Evolutionary conservation across 2,797 vertebrate genomes (phyloP).

Genomic region (Thripadectes ignobilis): DNA sequence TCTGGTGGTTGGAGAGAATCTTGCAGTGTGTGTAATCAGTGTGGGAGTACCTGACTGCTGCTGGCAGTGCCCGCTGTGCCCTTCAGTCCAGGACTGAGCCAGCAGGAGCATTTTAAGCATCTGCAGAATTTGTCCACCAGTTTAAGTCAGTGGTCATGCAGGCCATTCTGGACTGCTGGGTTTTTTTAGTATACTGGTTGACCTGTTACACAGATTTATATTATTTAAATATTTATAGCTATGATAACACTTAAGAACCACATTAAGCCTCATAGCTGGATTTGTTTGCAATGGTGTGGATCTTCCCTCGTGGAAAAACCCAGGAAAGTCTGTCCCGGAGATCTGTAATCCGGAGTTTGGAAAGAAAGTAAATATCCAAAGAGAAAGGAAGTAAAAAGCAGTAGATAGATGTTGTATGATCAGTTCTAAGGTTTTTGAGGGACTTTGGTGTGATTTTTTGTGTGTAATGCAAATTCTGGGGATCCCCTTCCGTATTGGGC

Average conservation of each 20-base stretch:
- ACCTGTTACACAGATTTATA: neutral
- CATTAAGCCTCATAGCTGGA: neutral
- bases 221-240: constrained; percentile 17
- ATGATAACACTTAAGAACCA: neutral
- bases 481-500: neutral
- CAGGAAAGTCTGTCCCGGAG: neutral
- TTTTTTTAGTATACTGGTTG: neutral
- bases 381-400: neutral
- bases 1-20: neutral
- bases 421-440: neutral
- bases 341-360: neutral
- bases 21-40: neutral
- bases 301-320: neutral
- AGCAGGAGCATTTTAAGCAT: neutral
- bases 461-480: neutral
- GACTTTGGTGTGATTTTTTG: neutral
- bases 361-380: neutral
- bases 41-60: neutral
- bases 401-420: neutral
- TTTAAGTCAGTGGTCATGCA: constrained; percentile 22
- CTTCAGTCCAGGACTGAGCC: constrained; percentile 1
- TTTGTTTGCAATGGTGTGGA: neutral
- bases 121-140: constrained; percentile 7
- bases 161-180: neutral
- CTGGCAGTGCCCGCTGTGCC: neutral